Evolutionary conservation across 2,797 vertebrate species (phyloP), one percentile per base, ranked within the genome.

Genomic region (Scolopax rusticola): DNA sequence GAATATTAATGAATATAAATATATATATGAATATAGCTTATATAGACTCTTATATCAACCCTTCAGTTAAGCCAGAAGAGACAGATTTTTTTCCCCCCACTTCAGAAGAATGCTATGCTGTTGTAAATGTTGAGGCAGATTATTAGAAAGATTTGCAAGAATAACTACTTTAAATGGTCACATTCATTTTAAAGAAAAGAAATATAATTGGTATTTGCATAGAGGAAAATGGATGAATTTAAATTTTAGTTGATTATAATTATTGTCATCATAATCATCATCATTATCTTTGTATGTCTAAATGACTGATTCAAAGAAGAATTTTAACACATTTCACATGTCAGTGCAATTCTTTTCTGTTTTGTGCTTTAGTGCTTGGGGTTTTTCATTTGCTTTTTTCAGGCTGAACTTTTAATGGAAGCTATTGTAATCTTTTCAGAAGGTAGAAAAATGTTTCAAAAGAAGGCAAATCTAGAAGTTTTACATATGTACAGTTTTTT

Each of bases 211-310:
- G 90, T 95, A 97, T 97, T 97, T 97, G 90, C 92, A 94, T 78
- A 76, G 93, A 97, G 89, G 89, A 97, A 97, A 97, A 97, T 96
- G 73, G 71, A 93, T 94, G 82, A 96, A 96, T 97, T 97, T 94
- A 95, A 94, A 97, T 97, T 97, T 97, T 92, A 94, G 76, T 91
- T 97, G 93, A 97, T 97, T 97, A 96, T 97, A 97, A 97, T 98
- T 97, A 96, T 96, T 94, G 87, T 96, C 92, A 95, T 97, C 84
- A 30, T 97, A 97, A 97, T 96, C 84, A 97, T 96, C 91, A 97
- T 97, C 89, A 97, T 98, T 96, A 97, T 97, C 89, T 98, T 97
- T 97, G 93, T 94, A 95, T 94, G 89, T 78, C 85, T 96, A 96
- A 95, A 95, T 97, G 93, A 95, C 84, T 97, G 79, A 96, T 96